Percentiles rank a stretch among this genome's conserved stretches.
These are phyloP conservation scores for Sciurus niger DNA, from an alignment of 2,113 vertebrate species.

Conservation along the genomic window DNA sequence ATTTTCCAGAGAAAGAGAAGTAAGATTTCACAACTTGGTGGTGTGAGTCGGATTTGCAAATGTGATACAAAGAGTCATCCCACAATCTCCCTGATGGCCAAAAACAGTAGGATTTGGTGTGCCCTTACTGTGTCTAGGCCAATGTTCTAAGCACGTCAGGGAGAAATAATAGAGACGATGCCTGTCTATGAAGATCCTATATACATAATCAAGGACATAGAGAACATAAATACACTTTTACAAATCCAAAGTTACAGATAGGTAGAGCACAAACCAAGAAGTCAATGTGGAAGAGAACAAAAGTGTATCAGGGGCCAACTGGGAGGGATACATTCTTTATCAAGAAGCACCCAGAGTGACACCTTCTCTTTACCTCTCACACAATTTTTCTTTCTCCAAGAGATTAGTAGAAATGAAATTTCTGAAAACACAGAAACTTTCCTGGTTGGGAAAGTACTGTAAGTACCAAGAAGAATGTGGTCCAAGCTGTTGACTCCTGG, in stretches of 20 bases:
- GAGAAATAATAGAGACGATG: not conserved
- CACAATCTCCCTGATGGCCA: not conserved
- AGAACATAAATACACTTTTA: not conserved
- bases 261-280: not conserved
- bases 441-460: not conserved
- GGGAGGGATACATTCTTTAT: not conserved
- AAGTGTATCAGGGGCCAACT: not conserved
- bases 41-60: not conserved
- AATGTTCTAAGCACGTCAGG: not conserved
- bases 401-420: not conserved
- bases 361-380: not conserved
- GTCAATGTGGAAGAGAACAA: not conserved
- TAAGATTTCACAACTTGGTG: not conserved
- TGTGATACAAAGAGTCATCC: not conserved
- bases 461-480: not conserved
- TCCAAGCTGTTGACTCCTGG: not conserved
- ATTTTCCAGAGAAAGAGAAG: not conserved
- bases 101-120: not conserved
- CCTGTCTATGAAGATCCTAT: not conserved
- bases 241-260: not conserved
- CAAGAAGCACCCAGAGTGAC: not conserved
- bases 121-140: too few species aligned
- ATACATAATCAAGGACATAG: not conserved
- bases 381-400: not conserved
- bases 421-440: slow-evolving; percentile 2